Conservation (phyloP, 2,797 vertebrate species). For the Rhincodon typus region DNA sequence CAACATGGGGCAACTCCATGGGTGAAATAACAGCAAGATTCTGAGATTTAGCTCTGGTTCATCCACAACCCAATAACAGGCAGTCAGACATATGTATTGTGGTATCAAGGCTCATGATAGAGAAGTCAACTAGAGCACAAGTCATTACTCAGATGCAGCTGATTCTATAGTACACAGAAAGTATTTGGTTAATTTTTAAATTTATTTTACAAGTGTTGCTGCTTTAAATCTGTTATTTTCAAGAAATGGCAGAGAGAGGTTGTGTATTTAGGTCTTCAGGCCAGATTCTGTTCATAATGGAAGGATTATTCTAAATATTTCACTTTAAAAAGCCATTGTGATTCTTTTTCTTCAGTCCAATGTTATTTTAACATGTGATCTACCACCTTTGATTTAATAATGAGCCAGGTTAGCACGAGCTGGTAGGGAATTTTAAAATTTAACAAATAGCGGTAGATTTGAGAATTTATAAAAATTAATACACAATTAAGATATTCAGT, state of each 20-base stretch:
- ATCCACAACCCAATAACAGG: background rate
- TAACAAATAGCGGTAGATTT: background rate
- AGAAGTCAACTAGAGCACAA: background rate
- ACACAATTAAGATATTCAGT: too few species aligned
- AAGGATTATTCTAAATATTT: background rate
- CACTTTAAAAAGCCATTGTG: background rate
- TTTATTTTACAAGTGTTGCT: background rate
- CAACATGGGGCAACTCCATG: background rate
- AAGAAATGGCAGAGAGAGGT: too few species aligned
- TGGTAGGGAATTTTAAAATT: background rate
- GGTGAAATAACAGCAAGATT: background rate
- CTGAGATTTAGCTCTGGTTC: background rate
- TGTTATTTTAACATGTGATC: background rate
- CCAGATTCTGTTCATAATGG: background rate
- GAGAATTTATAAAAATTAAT: too few species aligned
- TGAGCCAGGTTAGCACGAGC: background rate
- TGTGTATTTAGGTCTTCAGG: too few species aligned
- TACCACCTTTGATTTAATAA: background rate
- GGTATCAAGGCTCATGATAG: background rate
- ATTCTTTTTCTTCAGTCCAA: background rate
- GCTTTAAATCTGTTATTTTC: background rate
- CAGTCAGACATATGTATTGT: background rate
- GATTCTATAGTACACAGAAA: background rate
- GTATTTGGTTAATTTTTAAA: background rate
- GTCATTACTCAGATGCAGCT: background rate